phyloP scores from a whole-genome alignment of 2,797 vertebrate genomes.

The Sarcophilus harrisii region DNA sequence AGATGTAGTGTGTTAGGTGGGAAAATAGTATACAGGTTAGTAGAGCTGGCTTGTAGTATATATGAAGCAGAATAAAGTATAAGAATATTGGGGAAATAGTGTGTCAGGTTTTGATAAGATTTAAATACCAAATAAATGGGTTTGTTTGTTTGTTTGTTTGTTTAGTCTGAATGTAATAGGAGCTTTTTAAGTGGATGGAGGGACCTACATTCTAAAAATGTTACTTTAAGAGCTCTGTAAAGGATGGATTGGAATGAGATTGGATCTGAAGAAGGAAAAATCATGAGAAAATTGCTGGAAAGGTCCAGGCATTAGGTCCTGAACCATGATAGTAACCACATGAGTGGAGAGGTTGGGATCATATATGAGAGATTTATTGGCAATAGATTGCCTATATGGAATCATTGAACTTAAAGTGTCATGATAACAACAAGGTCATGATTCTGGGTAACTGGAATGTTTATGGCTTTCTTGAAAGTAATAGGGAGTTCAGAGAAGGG shows the following conservation, averaged over 20 bases:
- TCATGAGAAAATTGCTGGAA: background rate
- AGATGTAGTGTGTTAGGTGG: background rate
- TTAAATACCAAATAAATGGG: background rate
- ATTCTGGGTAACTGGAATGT: background rate
- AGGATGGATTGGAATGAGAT: background rate
- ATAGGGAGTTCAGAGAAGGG: background rate
- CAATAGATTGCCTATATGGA: background rate
- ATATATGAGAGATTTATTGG: background rate
- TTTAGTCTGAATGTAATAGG: background rate
- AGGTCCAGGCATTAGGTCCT: background rate
- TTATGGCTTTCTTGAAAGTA: background rate
- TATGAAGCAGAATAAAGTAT: background rate
- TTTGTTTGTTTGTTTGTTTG: background rate
- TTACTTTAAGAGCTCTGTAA: background rate
- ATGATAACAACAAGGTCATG: background rate
- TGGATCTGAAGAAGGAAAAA: background rate
- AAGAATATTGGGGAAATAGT: too few relatives aligned
- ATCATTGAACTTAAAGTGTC: background rate
- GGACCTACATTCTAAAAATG: background rate
- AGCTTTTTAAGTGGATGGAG: background rate
- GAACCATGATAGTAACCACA: background rate
- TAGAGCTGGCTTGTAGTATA: background rate
- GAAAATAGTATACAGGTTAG: background rate
- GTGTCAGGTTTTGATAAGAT: background rate
- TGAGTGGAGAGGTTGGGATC: background rate